Evolutionary conservation across 1,140 invertebrate genomes (phyloP).

Genomic region (Drosophila truncata): DNA sequence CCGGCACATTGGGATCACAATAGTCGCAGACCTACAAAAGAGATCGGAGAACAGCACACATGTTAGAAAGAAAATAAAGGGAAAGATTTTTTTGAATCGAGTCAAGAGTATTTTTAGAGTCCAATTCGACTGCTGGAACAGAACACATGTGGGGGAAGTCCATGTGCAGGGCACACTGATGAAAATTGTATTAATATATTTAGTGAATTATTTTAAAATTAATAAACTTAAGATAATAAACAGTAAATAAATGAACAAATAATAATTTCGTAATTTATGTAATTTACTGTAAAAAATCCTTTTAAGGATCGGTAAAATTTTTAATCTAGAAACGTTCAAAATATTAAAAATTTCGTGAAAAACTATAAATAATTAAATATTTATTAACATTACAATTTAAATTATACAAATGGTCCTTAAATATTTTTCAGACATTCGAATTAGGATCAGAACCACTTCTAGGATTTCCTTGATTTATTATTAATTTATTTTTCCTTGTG

Average conservation of each 20-base stretch:
- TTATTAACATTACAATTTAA: too few species aligned
- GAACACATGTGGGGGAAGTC: slow-evolving; percentile 58
- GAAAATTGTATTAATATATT: neutral
- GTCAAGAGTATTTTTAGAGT: slow-evolving; percentile 66
- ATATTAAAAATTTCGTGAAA: too few species aligned
- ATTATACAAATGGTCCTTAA: neutral
- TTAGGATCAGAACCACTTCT: too few species aligned
- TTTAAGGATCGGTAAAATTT: neutral
- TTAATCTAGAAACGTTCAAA: too few species aligned
- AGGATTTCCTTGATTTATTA: too few species aligned
- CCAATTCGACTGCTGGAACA: slow-evolving; percentile 46
- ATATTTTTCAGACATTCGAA: too few species aligned
- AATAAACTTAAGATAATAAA: too few species aligned
- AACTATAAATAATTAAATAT: too few species aligned
- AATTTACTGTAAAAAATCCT: neutral
- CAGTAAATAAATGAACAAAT: neutral
- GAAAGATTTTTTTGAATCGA: slow-evolving; percentile 12
- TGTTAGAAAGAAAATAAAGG: slow-evolving; percentile 24
- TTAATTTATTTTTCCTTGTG: neutral
- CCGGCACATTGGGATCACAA: slow-evolving; percentile 92
- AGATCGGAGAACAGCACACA: slow-evolving; percentile 28
- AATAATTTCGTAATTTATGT: neutral
- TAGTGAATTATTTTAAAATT: neutral
- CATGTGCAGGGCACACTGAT: slow-evolving; percentile 30
- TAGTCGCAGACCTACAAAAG: slow-evolving; percentile 94